phyloP scores from a whole-genome alignment of 2,888 invertebrate species.

The Coenonympha arcania region DNA sequence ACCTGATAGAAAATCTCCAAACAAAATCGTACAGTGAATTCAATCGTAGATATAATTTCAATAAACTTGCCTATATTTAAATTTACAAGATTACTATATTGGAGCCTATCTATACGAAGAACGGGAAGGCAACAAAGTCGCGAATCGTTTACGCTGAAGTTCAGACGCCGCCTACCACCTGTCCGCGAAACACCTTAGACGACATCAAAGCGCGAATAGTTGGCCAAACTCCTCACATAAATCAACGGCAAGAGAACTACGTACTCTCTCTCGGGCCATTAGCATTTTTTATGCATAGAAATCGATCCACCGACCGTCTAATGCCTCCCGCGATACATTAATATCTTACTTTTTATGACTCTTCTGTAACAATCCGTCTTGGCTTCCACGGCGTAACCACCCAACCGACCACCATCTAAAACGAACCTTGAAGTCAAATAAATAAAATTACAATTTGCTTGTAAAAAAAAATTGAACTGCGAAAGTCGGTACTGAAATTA shows the following conservation, averaged over 20 bases:
- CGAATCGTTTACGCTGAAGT: conserved; percentile 20
- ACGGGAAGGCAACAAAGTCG: conserved; percentile 7
- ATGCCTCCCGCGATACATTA: conserved; percentile 75
- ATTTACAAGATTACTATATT: not conserved
- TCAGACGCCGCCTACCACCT: conserved; percentile 37
- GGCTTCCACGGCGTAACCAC: conserved; percentile 37
- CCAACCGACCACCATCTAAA: conserved; percentile 11
- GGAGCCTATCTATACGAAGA: not conserved
- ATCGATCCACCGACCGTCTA: conserved; percentile 70
- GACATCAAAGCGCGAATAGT: conserved; percentile 55
- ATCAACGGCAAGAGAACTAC: conserved; percentile 58
- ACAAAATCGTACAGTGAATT: no score
- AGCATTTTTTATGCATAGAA: conserved; percentile 74
- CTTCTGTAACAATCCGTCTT: conserved; percentile 67
- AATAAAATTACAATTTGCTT: not conserved
- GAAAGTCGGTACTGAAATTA: conserved; percentile 36
- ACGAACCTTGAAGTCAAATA: not conserved
- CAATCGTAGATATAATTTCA: no score
- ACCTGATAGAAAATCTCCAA: no score
- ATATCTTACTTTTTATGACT: conserved; percentile 75
- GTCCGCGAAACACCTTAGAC: conserved; percentile 41
- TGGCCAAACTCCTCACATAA: conserved; percentile 56
- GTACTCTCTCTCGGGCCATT: conserved; percentile 65
- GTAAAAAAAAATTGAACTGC: not conserved
- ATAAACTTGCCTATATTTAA: not conserved